Percentiles rank a stretch among this genome's conserved stretches.
These are phyloP conservation scores for Aphaenogaster rudis DNA, from an alignment of 1,140 invertebrate genomes.

Conservation along the genomic window DNA sequence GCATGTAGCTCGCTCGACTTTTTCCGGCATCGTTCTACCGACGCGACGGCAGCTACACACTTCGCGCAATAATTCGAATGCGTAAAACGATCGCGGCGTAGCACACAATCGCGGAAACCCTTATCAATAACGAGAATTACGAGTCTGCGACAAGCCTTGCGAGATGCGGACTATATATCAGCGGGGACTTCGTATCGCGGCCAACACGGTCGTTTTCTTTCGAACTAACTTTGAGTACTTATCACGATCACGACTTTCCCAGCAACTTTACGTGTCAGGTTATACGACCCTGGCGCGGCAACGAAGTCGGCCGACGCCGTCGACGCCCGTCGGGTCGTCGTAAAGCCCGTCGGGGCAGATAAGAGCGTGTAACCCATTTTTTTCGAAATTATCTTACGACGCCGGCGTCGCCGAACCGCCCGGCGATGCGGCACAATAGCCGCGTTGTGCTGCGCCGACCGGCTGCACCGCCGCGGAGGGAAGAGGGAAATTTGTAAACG, in stretches of 20 bases:
- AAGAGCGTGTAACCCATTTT: conserved; percentile 68
- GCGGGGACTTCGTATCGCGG: background rate
- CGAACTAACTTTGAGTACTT: conserved; percentile 14
- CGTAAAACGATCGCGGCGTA: background rate
- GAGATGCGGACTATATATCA: background rate
- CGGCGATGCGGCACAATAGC: conserved; percentile 58
- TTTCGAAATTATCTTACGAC: conserved; percentile 65
- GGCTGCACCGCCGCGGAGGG: background rate
- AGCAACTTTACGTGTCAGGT: conserved; percentile 11
- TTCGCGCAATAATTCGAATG: background rate
- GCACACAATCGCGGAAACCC: background rate
- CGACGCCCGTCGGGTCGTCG: background rate
- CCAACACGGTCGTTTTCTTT: background rate
- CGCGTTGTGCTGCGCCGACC: conserved; percentile 57
- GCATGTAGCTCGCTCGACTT: background rate
- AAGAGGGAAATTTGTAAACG: conserved; percentile 45
- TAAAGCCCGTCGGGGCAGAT: conserved; percentile 44
- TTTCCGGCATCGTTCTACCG: background rate
- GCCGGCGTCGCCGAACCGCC: conserved; percentile 24
- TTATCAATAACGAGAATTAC: conserved; percentile 14
- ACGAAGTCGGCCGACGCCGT: conserved; percentile 34
- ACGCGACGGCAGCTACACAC: background rate
- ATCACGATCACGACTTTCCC: conserved; percentile 6
- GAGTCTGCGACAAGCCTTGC: background rate
- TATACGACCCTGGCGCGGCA: background rate